Base-by-base conservation (phyloP, 2,113 vertebrate genomes). In the Cygnus atratus region DNA sequence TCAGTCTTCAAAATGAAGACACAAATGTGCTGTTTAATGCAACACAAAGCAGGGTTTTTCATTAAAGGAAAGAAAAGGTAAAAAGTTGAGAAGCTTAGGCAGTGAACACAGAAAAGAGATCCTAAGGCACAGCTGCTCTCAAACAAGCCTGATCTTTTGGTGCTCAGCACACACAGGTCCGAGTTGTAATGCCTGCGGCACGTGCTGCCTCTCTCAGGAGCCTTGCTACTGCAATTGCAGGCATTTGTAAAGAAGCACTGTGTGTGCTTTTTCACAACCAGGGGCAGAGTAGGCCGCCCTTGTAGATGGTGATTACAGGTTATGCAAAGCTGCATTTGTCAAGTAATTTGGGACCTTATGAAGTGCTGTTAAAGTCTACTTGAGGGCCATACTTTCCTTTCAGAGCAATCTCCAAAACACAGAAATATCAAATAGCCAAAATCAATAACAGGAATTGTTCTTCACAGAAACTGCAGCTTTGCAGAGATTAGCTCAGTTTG, bases 281-380 rank as follows among this genome's bases (percentile, higher is more conserved):
- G 90, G 76, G 62, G 65, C 43, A 92, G 73, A 92, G n/a, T 37
- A 74, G 73, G 18, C 8, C 21, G 66, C 37, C 71, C 76, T 81
- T 52, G 50, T 50, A 96, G 90, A 35, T 4, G 11, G 81, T 95
- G 87, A 97, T 95, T 96, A 89, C 43, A 83, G 80, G 73, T 85
- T 94, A 87, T 92, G 76, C 54, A 90, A 70, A 96, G 87, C 79
- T 92, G 48, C 21, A 52, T 87, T 95, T 97, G 41, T 93, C 80
- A 93, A 82, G 78, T 87, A 66, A 57, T 88, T 72, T 57, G 83
- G 71, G 57, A 58, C 9, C 4, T 80, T 24, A 66, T 88, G 52
- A 84, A 92, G 54, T 58, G 77, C 59, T 94, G 83, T 80, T 83
- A 90, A 94, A 37, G 87, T 88, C 57, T 93, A 25, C 84, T 96